Conservation (phyloP, 2,113 vertebrate genomes). For the Hippotragus niger region DNA sequence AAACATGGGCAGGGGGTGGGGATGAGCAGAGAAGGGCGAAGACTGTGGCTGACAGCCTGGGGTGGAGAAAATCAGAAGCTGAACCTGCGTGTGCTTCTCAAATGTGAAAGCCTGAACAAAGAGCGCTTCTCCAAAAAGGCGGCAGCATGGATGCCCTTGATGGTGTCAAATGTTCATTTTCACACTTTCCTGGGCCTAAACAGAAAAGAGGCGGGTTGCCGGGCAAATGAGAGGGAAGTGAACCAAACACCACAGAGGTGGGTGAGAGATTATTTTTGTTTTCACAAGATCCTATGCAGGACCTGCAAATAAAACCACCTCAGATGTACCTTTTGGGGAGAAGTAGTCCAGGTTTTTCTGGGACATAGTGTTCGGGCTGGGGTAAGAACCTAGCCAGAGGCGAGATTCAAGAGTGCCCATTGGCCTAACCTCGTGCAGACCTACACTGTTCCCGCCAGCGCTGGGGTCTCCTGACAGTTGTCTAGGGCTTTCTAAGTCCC, state of each 20-base stretch:
- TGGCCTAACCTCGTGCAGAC: background rate
- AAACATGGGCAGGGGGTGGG: background rate
- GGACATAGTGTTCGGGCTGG: background rate
- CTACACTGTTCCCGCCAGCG: fast-evolving
- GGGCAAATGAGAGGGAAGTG: background rate
- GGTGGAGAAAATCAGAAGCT: background rate
- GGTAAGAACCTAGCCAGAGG: background rate
- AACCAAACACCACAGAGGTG: fast-evolving
- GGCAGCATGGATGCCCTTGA: background rate
- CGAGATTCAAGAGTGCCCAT: background rate
- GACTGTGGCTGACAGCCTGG: background rate
- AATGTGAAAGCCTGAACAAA: background rate
- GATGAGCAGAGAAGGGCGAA: fast-evolving
- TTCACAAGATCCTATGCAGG: background rate
- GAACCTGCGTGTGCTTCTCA: background rate
- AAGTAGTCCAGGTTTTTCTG: background rate
- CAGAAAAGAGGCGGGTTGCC: background rate
- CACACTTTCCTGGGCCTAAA: background rate
- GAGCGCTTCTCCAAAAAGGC: background rate
- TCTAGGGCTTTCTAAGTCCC: background rate
- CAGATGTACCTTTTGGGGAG: background rate
- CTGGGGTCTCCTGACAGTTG: background rate
- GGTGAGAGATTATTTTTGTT: background rate
- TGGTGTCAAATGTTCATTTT: background rate
- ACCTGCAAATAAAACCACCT: background rate